Base-by-base conservation (phyloP, 2,797 vertebrate species). In the Cossypha heuglini region DNA sequence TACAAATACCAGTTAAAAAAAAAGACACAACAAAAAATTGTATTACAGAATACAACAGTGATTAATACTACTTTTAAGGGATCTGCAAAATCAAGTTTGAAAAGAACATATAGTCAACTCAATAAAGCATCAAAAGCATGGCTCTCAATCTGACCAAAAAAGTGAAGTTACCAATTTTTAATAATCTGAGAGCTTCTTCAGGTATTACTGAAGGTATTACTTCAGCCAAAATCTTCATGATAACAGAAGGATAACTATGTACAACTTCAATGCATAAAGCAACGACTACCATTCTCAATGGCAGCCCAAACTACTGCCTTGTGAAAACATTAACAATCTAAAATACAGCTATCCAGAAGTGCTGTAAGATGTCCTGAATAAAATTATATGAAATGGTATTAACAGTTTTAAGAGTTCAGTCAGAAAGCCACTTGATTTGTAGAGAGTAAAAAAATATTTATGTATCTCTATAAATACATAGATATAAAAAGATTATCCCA, bases 351-450 rank as follows among this genome's bases (percentile, higher is more conserved):
- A 84, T 28, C 16, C 35, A 16, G 28, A 90, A 84, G 29, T 43
- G 49, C 58, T 51, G 54, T 24, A 64, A 57, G 52, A 82, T 75
- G 76, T 46, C 86, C 73, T 42, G 43, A 78, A 90, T 61, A 79
- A 83, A 92, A 93, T 43, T 18, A 49, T 20, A 92, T 63, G 16
- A 48, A 86, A 62, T 58, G 20, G 19, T 43, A 1, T 54, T 51
- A 93, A 80, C 73, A 88, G 45, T 43, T 64, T 93, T 72, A 93
- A 63, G 80, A 78, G 63, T 37, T 79, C 48, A 33, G 43, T 81
- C 58, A 87, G 42, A 87, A 82, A 78, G 38, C 66, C 3, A 54
- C 17, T 75, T 86, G 69, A 77, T 90, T 54, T 84, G 38, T 57
- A 69, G 3, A 45, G 20, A 67, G 21, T 62, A 58, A 82, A 91